Conservation (phyloP, 2,888 invertebrate genomes). For the Mythimna vitellina region DNA sequence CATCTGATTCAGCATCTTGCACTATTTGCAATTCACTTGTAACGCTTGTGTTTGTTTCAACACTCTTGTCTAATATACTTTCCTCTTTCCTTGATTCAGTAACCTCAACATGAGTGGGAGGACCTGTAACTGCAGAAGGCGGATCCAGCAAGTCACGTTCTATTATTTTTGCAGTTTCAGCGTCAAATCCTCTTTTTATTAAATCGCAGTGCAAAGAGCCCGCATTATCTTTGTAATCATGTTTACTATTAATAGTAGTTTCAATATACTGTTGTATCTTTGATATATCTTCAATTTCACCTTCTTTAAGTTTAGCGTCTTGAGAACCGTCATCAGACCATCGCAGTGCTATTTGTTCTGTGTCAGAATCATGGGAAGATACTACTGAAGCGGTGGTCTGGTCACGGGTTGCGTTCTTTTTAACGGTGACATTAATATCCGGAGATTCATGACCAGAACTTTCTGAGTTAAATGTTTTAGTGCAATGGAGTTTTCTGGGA, state of each 20-base stretch:
- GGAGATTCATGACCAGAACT: constrained; percentile 76
- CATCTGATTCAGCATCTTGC: constrained; percentile 70
- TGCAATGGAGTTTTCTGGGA: constrained; percentile 85
- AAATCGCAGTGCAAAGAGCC: constrained; percentile 81
- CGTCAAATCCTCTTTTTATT: constrained; percentile 85
- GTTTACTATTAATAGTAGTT: constrained; percentile 64
- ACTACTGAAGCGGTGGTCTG: constrained; percentile 51
- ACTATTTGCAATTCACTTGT: constrained; percentile 70
- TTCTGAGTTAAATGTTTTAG: constrained; percentile 80
- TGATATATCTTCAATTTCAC: constrained; percentile 81
- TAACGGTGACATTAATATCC: constrained; percentile 64
- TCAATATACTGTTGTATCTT: constrained; percentile 85
- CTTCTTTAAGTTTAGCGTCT: constrained; percentile 73
- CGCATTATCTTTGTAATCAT: constrained; percentile 57
- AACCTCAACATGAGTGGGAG: constrained; percentile 40
- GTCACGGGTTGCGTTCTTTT: constrained; percentile 59
- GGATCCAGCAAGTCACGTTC: constrained; percentile 85
- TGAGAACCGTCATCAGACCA: constrained; percentile 87
- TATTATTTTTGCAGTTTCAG: constrained; percentile 85
- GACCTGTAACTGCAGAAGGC: constrained; percentile 57
- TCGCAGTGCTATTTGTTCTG: constrained; percentile 77
- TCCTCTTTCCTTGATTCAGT: constrained; percentile 57
- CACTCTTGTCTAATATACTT: constrained; percentile 59
- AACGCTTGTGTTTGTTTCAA: constrained; percentile 61
- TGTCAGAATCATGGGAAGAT: constrained; percentile 77